Evolutionary conservation across 2,797 vertebrate genomes (phyloP).

Genomic region (Poeciliopsis infans): DNA sequence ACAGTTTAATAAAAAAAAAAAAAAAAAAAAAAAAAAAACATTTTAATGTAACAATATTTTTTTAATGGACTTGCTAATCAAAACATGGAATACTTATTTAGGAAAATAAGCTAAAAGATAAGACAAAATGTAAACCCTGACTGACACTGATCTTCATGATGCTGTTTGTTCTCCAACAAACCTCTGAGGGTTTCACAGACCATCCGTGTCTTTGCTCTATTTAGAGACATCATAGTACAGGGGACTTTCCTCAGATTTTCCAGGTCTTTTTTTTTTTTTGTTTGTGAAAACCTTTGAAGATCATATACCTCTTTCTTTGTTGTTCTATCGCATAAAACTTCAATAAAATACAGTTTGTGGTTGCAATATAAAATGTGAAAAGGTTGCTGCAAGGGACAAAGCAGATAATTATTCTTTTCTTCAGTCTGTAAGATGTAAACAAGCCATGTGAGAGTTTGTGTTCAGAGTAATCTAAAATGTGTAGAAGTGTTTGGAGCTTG

Average conservation of each 20-base stretch:
- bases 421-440: not conserved
- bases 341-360: not conserved
- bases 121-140: not conserved
- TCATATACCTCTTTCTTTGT: not conserved
- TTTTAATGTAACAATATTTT: not conserved
- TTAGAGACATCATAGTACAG: not conserved
- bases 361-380: not conserved
- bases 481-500: not conserved
- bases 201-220: not conserved
- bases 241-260: not conserved
- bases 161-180: not conserved
- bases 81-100: not conserved
- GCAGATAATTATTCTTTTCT: not conserved
- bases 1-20: too few relatives aligned
- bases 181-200: not conserved
- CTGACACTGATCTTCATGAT: not conserved
- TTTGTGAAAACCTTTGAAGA: not conserved
- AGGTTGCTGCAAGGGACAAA: not conserved
- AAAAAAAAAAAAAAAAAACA: not conserved
- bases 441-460: not conserved
- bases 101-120: not conserved
- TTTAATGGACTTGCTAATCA: not conserved
- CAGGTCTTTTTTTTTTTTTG: not conserved
- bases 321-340: not conserved
- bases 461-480: not conserved